These are phyloP conservation scores for Clitarchus hookeri DNA, from an alignment of 2,888 invertebrate genomes.

Conservation along the genomic window DNA sequence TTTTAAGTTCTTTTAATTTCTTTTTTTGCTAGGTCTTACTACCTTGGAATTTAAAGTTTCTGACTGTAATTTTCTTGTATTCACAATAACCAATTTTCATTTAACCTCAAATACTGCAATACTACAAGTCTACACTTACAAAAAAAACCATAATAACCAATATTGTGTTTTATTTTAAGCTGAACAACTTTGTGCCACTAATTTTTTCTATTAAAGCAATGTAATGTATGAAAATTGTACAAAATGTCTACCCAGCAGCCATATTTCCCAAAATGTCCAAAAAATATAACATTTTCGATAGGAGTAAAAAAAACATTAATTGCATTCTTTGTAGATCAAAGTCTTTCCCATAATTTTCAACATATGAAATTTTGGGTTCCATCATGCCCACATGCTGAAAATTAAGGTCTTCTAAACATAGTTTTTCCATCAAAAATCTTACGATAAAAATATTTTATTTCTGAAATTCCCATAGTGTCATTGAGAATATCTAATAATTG, in stretches of 20 bases:
- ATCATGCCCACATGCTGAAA: neutral
- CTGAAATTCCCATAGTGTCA: no score
- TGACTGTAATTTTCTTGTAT: neutral
- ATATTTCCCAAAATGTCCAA: neutral
- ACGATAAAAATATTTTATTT: no score
- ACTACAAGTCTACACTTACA: neutral
- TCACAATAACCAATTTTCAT: neutral
- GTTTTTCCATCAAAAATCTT: no score
- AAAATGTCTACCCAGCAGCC: neutral
- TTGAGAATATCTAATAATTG: no score
- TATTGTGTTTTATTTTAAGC: neutral
- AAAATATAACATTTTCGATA: neutral
- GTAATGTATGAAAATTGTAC: neutral
- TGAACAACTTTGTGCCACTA: neutral
- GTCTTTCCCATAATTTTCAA: slow-evolving; percentile 17
- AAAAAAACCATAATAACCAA: slow-evolving; percentile 21
- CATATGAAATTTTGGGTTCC: neutral
- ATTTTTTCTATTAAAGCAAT: neutral
- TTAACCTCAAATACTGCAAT: neutral
- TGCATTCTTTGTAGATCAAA: no score
- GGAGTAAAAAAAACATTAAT: neutral
- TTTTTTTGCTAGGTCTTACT: no score
- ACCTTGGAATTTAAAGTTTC: neutral
- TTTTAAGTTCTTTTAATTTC: no score
- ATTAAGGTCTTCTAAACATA: no score